A percentile compares a stretch with the other conserved stretches of the same genome.
These are phyloP conservation scores for Tryphoninae sp. DNA, from an alignment of 2,888 invertebrate genomes.

Conservation along the genomic window DNA sequence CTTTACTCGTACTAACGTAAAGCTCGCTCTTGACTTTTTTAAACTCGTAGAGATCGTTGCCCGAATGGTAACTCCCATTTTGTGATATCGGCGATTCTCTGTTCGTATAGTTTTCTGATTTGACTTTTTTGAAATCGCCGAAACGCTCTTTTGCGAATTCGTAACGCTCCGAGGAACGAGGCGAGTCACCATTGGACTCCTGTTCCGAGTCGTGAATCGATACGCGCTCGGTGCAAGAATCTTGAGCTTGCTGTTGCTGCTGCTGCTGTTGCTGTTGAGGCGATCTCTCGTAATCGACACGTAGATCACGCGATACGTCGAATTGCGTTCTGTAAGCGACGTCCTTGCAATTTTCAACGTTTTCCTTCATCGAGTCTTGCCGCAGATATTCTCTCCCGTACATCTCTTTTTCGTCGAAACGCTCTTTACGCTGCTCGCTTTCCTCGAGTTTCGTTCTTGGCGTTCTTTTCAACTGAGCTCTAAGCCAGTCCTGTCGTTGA, in stretches of 20 bases:
- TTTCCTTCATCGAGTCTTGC: slow-evolving; percentile 77
- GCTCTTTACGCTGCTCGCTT: slow-evolving; percentile 75
- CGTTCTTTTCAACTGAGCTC: slow-evolving; percentile 79
- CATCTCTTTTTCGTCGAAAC: slow-evolving; percentile 76
- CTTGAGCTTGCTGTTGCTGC: slow-evolving; percentile 46
- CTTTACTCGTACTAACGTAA: slow-evolving; percentile 71
- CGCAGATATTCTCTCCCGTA: slow-evolving; percentile 74
- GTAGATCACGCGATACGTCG: slow-evolving; percentile 67
- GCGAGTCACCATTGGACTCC: slow-evolving; percentile 71
- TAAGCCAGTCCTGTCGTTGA: slow-evolving; percentile 83
- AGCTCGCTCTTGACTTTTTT: slow-evolving; percentile 77
- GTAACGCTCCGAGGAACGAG: slow-evolving; percentile 70
- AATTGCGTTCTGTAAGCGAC: slow-evolving; percentile 72
- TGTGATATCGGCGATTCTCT: slow-evolving; percentile 78
- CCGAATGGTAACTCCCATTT: slow-evolving; percentile 76
- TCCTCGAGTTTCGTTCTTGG: slow-evolving; percentile 78
- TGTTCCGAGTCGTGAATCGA: slow-evolving; percentile 75
- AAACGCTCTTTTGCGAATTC: slow-evolving; percentile 77
- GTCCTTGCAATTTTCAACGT: slow-evolving; percentile 76
- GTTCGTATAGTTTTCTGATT: slow-evolving; percentile 76
- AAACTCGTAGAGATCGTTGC: slow-evolving; percentile 73
- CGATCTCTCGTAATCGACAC: slow-evolving; percentile 71
- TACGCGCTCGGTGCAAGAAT: slow-evolving; percentile 71
- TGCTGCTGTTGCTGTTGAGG: slow-evolving; percentile 64
- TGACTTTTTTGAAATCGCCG: slow-evolving; percentile 77